Base-by-base conservation (phyloP, 2,113 vertebrate species). In the Gavia stellata region DNA sequence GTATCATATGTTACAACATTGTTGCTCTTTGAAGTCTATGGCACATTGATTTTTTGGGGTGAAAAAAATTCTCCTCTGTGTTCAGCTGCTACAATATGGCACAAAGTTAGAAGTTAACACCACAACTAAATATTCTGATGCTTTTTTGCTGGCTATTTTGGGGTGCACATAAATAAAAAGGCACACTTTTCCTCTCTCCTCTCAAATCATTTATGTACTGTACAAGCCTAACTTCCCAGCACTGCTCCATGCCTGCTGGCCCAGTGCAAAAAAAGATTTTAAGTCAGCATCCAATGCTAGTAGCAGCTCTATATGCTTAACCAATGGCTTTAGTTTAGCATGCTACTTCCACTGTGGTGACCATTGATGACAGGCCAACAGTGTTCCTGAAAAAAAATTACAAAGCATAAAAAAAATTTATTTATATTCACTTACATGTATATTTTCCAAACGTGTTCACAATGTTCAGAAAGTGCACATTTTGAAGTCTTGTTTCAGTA, bases 151-250 rank as follows among this genome's bases (percentile, higher is more conserved):
- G 92, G 94, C 84, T 86, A 31, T 83, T 94, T 92, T 82, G 78
- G 66, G 94, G 94, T 77, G 78, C 92, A 91, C 89, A 67, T 59
- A 97, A 95, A 94, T 89, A 88, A 96, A 96, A 97, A 96, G 97
- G 96, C 96, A 96, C 96, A 24, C 91, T 68, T 91, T 73, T 77
- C 52, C 50, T 79, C 56, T 87, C 62, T 77, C 42, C 58, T 84
- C 62, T 94, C 62, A 70, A 61, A 85, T 84, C 13, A 52, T 40
- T 75, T 88, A 52, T 8, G 62, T 89, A 89, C 92, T 85, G 53
- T 84, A 93, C 65, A 92, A 95, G 65, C 59, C 70, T 74, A 88
- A 63, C 29, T 73, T 91, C 80, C n/a, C 42, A 90, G 87, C 91
- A 95, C 94, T 86, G 91, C 38, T 91, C 94, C 95, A 96, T 72